These are phyloP conservation scores for Conops quadrifasciatus DNA, from an alignment of 2,888 invertebrate genomes.

Conservation along the genomic window DNA sequence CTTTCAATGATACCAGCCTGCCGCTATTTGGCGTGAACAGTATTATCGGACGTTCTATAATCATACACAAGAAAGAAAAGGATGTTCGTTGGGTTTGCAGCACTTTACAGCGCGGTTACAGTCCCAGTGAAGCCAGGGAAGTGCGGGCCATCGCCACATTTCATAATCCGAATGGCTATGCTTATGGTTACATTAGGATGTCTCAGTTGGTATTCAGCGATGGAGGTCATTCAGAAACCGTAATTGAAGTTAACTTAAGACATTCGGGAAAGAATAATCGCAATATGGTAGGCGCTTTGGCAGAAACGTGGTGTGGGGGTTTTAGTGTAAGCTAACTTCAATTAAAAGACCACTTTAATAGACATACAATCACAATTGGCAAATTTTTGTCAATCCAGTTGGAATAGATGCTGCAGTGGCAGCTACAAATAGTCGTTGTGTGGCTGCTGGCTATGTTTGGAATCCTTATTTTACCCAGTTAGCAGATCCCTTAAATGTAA, in stretches of 20 bases:
- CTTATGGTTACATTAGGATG: conserved; percentile 86
- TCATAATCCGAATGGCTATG: conserved; percentile 84
- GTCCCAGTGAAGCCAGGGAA: conserved; percentile 86
- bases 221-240: conserved; percentile 86
- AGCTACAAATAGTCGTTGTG: conserved; percentile 81
- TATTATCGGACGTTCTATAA: conserved; percentile 85
- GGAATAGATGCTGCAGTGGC: conserved; percentile 90
- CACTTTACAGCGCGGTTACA: conserved; percentile 85
- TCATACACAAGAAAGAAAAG: conserved; percentile 77
- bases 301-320: background rate
- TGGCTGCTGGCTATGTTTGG: conserved; percentile 91
- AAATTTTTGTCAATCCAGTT: conserved; percentile 89
- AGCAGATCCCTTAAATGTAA: conserved; percentile 87
- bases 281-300: conserved; percentile 71
- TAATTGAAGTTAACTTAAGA: conserved; percentile 87
- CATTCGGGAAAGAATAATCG: conserved; percentile 86
- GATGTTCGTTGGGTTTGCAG: conserved; percentile 84
- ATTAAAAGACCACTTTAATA: conserved; percentile 53
- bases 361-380: conserved; percentile 88
- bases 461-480: conserved; percentile 91
- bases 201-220: conserved; percentile 88
- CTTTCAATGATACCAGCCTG: conserved; percentile 82
- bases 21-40: conserved; percentile 83
- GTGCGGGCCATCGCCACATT: conserved; percentile 89
- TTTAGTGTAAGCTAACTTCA: background rate